Evolutionary conservation across 2,113 vertebrate species (phyloP), one percentile per base, ranked within the genome.

Genomic region (Mormoops blainvillei): DNA sequence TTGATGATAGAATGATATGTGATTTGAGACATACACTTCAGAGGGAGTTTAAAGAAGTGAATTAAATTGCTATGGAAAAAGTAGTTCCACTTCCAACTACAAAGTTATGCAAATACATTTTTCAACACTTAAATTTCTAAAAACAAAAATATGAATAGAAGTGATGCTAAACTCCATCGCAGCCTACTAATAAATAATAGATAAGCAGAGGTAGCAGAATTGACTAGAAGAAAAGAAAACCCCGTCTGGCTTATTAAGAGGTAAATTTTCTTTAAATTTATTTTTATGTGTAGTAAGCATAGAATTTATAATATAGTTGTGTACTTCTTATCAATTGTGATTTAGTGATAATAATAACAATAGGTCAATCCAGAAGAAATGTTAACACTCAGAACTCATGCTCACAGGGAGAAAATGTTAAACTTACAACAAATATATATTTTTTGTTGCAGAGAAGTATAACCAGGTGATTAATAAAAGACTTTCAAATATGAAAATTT

Each of bases 31-130:
- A 67, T 73, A 54, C 43, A 58, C 50, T 81, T 86, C 67, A 61
- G 48, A 90, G 94, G 22, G 28, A 36, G 8, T 82, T 96, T 84
- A 26, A 95, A 93, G 33, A 94, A 87, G 22, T 93, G 10, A 87
- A 6, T 76, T 93, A 38, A 94, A 56, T 41, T 93, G 33, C 74
- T 65, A 26, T 78, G 43, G 54, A 41, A 85, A 82, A 94, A 84
- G 89, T 67, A 81, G n/a, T 83, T 95, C 7, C 33, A 77, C 19
- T 86, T 97, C 61, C 48, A 50, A 68, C 10, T 54, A 67, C 28
- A 67, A 93, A 88, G 67, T 94, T 95, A 86, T 45, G 26, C 70
- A 16, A 82, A 71, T 80, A 54, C 2, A 1, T 76, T 87, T 87
- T 92, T 88, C 67, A 95, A 73, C 15, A 89, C 22, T 76, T 87